phyloP scores from a whole-genome alignment of 2,797 vertebrate genomes.

The Girardinus metallicus region DNA sequence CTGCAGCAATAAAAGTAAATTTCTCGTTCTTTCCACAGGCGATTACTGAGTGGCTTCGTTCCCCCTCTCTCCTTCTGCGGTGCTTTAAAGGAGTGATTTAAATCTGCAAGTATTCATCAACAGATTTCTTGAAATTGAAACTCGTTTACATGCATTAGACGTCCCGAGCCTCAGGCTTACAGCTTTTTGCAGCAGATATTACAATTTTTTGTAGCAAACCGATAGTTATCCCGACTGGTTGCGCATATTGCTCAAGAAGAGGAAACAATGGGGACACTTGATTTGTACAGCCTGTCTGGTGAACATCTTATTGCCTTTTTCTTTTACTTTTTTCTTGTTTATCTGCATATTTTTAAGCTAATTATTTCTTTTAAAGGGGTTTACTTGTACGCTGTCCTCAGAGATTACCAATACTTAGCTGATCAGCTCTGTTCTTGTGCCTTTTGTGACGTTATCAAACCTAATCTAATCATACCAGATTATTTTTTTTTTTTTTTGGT shows the following conservation, averaged over 20 bases:
- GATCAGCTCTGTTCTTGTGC: neutral
- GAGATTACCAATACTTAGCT: no score
- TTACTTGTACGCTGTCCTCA: neutral
- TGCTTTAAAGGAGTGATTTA: conserved; percentile 36
- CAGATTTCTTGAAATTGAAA: conserved; percentile 38
- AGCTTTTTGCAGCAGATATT: conserved; percentile 10
- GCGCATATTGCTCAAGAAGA: conserved; percentile 2
- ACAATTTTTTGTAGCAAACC: neutral
- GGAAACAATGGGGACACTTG: conserved; percentile 15
- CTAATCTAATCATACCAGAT: neutral
- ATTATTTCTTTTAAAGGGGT: neutral
- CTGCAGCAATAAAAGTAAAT: conserved; percentile 2
- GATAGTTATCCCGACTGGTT: conserved; percentile 1
- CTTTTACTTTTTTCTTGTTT: neutral
- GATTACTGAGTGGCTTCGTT: conserved; percentile 66
- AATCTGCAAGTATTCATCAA: conserved; percentile 39
- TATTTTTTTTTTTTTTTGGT: neutral
- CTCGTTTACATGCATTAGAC: conserved; percentile 61
- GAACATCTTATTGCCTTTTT: neutral
- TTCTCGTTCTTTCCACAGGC: conserved; percentile 64
- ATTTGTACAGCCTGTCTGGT: conserved; percentile 27
- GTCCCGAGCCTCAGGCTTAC: conserved; percentile 4
- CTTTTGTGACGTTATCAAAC: neutral
- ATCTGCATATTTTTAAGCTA: neutral
- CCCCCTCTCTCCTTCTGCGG: conserved; percentile 43